A percentile compares a stretch with the other conserved stretches of the same genome.
Conservation (phyloP, 2,888 invertebrate species). For the Sialis fuliginosa region DNA sequence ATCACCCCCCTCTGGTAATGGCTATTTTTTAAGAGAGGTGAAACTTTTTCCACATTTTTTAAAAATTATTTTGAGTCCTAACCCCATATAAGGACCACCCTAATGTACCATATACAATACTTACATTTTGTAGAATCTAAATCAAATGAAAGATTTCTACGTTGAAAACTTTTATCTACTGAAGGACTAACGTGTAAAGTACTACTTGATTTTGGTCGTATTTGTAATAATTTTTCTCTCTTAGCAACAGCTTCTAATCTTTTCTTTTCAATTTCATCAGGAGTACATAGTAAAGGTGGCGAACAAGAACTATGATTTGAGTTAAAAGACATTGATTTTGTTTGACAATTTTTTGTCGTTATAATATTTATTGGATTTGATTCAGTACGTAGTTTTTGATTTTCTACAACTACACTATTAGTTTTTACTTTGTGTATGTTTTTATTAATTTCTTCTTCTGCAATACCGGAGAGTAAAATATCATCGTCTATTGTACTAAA, state of each 20-base stretch:
- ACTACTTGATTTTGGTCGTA: constrained; percentile 6
- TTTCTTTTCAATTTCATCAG: constrained; percentile 43
- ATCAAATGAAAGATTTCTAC: constrained; percentile 1
- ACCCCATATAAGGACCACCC: too few relatives aligned
- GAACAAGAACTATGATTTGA: constrained; percentile 12
- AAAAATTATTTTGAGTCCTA: too few relatives aligned
- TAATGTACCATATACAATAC: too few relatives aligned
- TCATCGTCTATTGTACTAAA: not conserved
- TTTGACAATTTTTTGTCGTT: not conserved
- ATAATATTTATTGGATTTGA: not conserved
- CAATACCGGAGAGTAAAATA: not conserved
- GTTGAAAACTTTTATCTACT: not conserved
- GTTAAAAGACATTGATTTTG: not conserved
- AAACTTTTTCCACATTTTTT: too few relatives aligned
- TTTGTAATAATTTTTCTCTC: constrained; percentile 30
- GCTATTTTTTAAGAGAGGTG: too few relatives aligned
- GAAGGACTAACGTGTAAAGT: not conserved
- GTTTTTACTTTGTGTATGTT: not conserved
- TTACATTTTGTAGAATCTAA: not conserved
- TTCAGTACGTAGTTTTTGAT: not conserved
- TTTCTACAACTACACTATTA: not conserved
- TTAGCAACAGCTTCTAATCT: constrained; percentile 39
- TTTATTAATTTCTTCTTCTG: not conserved
- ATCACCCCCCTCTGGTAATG: too few relatives aligned
- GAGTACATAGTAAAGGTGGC: constrained; percentile 31